These are phyloP conservation scores for Drosophila cracens DNA, from an alignment of 2,888 invertebrate genomes.

Conservation along the genomic window DNA sequence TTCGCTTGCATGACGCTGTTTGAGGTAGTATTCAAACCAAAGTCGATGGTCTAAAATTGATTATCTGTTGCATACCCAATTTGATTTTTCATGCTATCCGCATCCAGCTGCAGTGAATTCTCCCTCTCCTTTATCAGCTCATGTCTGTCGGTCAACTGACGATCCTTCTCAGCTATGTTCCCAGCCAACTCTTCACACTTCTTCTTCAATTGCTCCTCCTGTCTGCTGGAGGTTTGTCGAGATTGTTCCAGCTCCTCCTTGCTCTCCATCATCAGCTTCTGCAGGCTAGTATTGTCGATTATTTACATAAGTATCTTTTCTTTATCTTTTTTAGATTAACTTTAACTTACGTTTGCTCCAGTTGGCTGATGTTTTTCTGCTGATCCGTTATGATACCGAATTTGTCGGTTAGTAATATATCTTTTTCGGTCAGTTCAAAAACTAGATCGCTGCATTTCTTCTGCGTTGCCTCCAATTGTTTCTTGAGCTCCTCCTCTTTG, in stretches of 20 bases:
- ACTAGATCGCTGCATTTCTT: neutral
- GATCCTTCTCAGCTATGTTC: conserved; percentile 5
- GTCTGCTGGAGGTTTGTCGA: neutral
- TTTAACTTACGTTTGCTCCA: neutral
- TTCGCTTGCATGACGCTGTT: conserved; percentile 32
- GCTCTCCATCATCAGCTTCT: neutral
- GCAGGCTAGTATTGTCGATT: neutral
- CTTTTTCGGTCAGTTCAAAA: neutral
- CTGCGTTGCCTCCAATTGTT: neutral
- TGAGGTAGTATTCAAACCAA: neutral
- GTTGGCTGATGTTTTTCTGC: neutral
- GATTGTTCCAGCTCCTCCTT: neutral
- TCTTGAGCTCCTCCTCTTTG: neutral
- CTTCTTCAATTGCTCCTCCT: conserved; percentile 6
- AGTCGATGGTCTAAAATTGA: neutral
- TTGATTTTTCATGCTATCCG: neutral
- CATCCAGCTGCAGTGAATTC: neutral
- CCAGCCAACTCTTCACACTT: conserved; percentile 1
- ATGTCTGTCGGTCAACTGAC: conserved; percentile 2
- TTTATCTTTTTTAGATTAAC: neutral
- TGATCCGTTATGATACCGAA: neutral
- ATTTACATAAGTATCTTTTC: neutral
- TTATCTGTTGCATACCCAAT: neutral
- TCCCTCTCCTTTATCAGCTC: neutral
- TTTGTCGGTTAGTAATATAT: neutral